Conservation (phyloP, 2,888 invertebrate species). For the Agriotes lineatus region DNA sequence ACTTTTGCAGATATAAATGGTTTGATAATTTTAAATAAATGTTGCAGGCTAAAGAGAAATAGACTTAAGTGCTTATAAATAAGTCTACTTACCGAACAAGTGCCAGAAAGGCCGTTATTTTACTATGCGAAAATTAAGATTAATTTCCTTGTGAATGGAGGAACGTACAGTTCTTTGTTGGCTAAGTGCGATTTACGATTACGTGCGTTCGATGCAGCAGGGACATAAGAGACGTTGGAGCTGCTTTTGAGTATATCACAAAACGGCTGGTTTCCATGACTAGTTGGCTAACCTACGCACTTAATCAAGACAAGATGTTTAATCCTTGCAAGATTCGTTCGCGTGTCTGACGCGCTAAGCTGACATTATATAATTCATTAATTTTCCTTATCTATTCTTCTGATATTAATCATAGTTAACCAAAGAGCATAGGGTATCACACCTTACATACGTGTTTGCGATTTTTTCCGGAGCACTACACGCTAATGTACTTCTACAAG, state of each 20-base stretch:
- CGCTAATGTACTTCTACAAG: constrained; percentile 62
- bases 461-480: constrained; percentile 61
- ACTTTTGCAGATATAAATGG: too few species aligned
- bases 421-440: constrained; percentile 56
- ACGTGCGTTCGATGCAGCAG: constrained; percentile 17
- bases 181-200: constrained; percentile 14
- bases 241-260: constrained; percentile 29
- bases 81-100: too few species aligned
- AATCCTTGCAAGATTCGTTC: constrained; percentile 47
- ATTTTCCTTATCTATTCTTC: constrained; percentile 58
- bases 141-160: too few species aligned
- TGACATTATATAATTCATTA: constrained; percentile 62
- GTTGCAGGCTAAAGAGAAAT: too few species aligned
- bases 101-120: too few species aligned
- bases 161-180: constrained; percentile 13
- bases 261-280: constrained; percentile 28
- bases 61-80: too few species aligned
- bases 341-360: constrained; percentile 52
- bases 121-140: too few species aligned
- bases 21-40: too few species aligned
- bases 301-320: constrained; percentile 42
- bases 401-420: constrained; percentile 63
- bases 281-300: constrained; percentile 39
- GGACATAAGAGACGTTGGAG: constrained; percentile 4
- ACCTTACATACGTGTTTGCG: constrained; percentile 60